Evolutionary conservation across 2,888 invertebrate species (phyloP), one percentile per base, ranked within the genome.

Genomic region (Corythucha ciliata): DNA sequence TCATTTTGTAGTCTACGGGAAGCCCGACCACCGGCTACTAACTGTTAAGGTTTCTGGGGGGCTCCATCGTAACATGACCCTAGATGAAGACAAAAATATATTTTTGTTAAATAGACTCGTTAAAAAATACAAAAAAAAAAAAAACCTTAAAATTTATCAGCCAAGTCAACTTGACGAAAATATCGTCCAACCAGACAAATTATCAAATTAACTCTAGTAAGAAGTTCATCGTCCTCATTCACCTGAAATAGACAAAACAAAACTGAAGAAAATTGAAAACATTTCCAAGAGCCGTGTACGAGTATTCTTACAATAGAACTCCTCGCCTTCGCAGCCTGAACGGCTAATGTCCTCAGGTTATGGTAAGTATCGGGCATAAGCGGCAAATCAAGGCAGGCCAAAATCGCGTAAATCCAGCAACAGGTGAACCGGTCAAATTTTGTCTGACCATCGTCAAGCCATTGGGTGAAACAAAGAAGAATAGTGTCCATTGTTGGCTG

Each of bases 161-260:
- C 80, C 62, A 87, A 71, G 68, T 87, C 87, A 58, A 74, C 69
- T 67, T 88, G 86, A 57, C 78, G 74, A 69, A 82, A 87, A 68
- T 82, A 84, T 62, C 77, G 73, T 33, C 80, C 76, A 39, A 86
- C 78, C 58, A 87, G 68, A 66, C 83, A 83, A 63, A 87, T 83
- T 61, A 82, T 77, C 45, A 86, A 70, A 69, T 83, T 86, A 33
- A 83, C n/a, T n/a, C 25, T 45, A 20, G 21, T 16, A 20, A 51
- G 34, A 6, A 45, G 7, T 33, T 45, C 45, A 36, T 51, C 51
- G 26, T 36, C 34, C 18, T 33, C 18, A 5, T 33, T 18, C 8
- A 16, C 18, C 29, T 29, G 10, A 29, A 8, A 29, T n/a, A n/a
- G n/a, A n/a, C n/a, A n/a, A n/a, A n/a, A n/a, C n/a, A n/a, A n/a